phyloP scores from a whole-genome alignment of 2,888 invertebrate genomes.

The Opisthograptis luteolata region DNA sequence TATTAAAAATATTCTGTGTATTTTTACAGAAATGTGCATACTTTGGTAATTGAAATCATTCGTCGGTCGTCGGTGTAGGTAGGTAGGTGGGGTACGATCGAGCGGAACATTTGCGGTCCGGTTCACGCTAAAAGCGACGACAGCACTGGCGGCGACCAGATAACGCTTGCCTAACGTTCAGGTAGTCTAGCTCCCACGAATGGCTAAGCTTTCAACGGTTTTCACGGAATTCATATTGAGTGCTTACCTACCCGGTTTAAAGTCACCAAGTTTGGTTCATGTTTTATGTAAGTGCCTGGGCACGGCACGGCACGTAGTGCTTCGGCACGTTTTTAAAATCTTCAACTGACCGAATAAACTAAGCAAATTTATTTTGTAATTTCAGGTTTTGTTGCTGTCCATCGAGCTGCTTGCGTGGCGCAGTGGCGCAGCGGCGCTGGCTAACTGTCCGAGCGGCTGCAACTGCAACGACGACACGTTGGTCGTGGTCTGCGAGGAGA shows the following conservation, averaged over 20 bases:
- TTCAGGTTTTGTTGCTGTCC: slow-evolving; percentile 73
- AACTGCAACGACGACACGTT: slow-evolving; percentile 95
- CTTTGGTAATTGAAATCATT: slow-evolving; percentile 46
- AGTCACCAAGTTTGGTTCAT: slow-evolving; percentile 14
- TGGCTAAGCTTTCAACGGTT: slow-evolving; percentile 41
- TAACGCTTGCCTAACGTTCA: slow-evolving; percentile 41
- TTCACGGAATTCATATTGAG: slow-evolving; percentile 38
- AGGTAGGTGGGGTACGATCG: slow-evolving; percentile 31
- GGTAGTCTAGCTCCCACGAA: slow-evolving; percentile 31
- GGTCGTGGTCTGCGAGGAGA: slow-evolving; percentile 93
- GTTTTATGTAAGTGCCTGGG: neutral
- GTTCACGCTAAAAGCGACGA: slow-evolving; percentile 43
- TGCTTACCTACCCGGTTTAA: slow-evolving; percentile 14
- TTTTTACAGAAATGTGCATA: slow-evolving; percentile 42
- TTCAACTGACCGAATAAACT: neutral
- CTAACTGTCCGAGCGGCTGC: slow-evolving; percentile 94
- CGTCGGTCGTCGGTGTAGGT: slow-evolving; percentile 35
- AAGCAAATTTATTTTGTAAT: slow-evolving; percentile 40
- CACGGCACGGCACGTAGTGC: too few relatives aligned
- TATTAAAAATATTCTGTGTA: slow-evolving; percentile 44
- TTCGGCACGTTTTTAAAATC: neutral
- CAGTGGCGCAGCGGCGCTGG: slow-evolving; percentile 83
- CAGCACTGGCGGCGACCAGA: slow-evolving; percentile 39
- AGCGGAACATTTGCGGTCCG: slow-evolving; percentile 46
- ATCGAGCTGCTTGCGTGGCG: slow-evolving; percentile 67